Percentiles rank a stretch among this genome's conserved stretches.
phyloP scores from a whole-genome alignment of 2,797 vertebrate species.

The Rhodeus uyekii region DNA sequence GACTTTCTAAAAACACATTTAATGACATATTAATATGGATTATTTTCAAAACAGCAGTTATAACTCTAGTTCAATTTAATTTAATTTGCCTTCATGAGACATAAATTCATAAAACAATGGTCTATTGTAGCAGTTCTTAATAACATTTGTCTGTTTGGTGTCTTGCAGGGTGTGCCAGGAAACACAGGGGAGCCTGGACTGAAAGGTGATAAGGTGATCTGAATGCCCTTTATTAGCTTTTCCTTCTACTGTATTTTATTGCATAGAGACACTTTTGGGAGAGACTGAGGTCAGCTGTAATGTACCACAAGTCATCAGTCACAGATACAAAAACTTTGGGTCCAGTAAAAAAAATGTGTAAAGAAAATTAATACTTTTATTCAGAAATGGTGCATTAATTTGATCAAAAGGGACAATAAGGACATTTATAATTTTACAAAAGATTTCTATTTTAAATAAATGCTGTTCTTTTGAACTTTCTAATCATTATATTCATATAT shows the following conservation, averaged over 20 bases:
- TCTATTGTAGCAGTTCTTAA: neutral
- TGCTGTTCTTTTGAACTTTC: neutral
- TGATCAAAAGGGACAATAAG: neutral
- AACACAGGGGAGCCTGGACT: conserved; percentile 94
- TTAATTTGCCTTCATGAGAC: neutral
- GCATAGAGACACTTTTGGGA: neutral
- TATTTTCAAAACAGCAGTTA: neutral
- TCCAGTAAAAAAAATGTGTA: too few species aligned
- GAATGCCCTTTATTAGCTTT: conserved; percentile 88
- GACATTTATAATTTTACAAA: neutral
- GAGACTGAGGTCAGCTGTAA: neutral
- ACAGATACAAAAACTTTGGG: neutral
- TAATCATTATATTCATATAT: too few species aligned
- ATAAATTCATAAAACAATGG: neutral
- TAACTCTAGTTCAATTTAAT: too few species aligned
- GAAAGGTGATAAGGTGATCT: conserved; percentile 98
- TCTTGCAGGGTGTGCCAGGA: conserved; percentile 88
- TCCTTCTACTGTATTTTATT: conserved; percentile 25
- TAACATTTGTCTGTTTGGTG: conserved; percentile 32
- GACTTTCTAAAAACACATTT: too few species aligned
- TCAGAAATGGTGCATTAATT: neutral
- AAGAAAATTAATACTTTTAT: too few species aligned
- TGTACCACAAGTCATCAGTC: neutral
- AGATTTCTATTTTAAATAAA: neutral
- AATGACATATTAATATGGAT: neutral